Evolutionary conservation across 2,113 vertebrate species (phyloP).

Genomic region (Centropus unirufus): DNA sequence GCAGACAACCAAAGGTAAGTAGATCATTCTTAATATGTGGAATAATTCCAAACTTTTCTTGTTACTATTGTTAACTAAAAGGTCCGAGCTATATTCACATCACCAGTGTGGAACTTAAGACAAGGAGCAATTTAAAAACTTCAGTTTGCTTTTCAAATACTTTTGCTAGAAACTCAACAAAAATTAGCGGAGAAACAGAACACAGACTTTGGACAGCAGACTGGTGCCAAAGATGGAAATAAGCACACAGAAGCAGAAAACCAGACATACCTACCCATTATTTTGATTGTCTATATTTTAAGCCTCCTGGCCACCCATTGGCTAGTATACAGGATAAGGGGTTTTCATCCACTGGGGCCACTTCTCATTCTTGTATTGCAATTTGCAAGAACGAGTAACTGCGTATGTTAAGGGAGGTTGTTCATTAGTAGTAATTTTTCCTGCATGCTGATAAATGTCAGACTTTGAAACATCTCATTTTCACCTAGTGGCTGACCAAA

Average conservation of each 20-base stretch:
- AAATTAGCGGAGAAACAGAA: background rate
- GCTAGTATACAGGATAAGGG: background rate
- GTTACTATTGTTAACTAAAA: background rate
- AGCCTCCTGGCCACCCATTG: background rate
- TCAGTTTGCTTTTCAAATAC: background rate
- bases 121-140: background rate
- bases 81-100: background rate
- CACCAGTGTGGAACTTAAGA: background rate
- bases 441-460: background rate
- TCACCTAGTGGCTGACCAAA: background rate
- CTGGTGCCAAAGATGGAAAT: background rate
- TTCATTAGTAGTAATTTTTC: background rate
- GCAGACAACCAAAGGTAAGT: background rate
- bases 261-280: background rate
- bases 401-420: background rate
- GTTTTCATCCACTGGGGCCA: background rate
- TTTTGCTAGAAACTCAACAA: background rate
- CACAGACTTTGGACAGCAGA: background rate
- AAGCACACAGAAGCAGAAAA: background rate
- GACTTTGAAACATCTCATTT: background rate
- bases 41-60: background rate
- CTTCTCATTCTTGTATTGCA: background rate
- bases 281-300: background rate
- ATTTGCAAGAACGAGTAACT: background rate
- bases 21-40: background rate